A percentile compares a stretch with the other conserved stretches of the same genome.
Evolutionary conservation across 1,140 invertebrate genomes (phyloP).

Genomic region (Nebria ingens): DNA sequence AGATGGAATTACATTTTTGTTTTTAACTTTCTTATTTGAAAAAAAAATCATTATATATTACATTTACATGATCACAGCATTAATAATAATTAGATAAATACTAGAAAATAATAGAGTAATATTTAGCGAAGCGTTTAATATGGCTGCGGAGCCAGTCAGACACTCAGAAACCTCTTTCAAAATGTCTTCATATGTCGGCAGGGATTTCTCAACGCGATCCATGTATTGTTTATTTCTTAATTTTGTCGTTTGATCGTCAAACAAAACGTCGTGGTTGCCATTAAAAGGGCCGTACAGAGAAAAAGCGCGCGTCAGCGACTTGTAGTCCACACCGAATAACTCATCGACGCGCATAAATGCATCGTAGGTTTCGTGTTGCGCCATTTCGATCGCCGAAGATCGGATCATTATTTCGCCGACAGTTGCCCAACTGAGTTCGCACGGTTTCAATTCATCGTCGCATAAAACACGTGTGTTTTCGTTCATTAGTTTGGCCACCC

Average conservation of each 20-base stretch:
- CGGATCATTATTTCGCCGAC: conserved; percentile 48
- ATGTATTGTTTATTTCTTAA: conserved; percentile 35
- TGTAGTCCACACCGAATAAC: conserved; percentile 52
- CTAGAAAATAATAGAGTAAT: neutral
- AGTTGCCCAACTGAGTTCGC: conserved; percentile 60
- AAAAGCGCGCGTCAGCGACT: conserved; percentile 47
- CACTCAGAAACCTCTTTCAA: neutral
- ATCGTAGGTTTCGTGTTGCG: conserved; percentile 51
- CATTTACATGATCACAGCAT: conserved; percentile 1
- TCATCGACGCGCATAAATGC: conserved; percentile 53
- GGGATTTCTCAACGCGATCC: conserved; percentile 28
- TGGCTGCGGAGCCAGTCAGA: neutral
- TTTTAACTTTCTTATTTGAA: too few relatives aligned
- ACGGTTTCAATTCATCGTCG: conserved; percentile 42
- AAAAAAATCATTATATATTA: too few relatives aligned
- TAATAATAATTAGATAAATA: neutral
- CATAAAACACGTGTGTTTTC: conserved; percentile 39
- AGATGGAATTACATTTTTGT: too few relatives aligned
- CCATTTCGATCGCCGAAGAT: conserved; percentile 35
- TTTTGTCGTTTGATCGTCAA: conserved; percentile 51
- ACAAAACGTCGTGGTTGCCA: conserved; percentile 47
- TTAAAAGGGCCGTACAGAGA: conserved; percentile 56
- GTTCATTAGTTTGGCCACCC: conserved; percentile 19
- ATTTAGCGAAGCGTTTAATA: neutral
- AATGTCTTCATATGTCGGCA: neutral